phyloP scores from a whole-genome alignment of 1,140 invertebrate species.

The Drosophila saltans region DNA sequence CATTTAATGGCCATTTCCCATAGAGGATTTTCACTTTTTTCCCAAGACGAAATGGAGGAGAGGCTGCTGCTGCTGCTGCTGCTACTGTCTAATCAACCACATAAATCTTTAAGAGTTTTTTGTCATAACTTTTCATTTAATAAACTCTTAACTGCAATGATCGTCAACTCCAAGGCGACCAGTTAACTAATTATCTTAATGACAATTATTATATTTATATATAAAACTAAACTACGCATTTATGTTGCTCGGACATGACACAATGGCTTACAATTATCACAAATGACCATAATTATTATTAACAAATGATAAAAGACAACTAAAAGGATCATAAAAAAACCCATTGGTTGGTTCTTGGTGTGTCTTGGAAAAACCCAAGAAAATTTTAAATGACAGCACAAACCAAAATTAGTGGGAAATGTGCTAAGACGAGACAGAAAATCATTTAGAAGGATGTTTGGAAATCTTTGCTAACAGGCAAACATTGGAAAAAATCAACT shows the following conservation, averaged over 20 bases:
- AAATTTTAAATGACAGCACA: conserved; percentile 48
- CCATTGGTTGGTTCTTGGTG: background rate
- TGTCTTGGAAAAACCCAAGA: background rate
- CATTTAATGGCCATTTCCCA: conserved; percentile 42
- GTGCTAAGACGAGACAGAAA: background rate
- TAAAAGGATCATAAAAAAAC: conserved; percentile 69
- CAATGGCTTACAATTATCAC: conserved; percentile 76
- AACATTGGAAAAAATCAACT: background rate
- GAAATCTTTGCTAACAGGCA: conserved; percentile 2
- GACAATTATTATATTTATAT: conserved; percentile 70
- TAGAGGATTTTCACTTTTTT: conserved; percentile 67
- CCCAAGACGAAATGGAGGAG: conserved; percentile 36
- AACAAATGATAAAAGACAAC: conserved; percentile 62
- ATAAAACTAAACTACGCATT: conserved; percentile 36
- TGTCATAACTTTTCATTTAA: conserved; percentile 79
- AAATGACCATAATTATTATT: conserved; percentile 82
- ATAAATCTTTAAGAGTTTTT: conserved; percentile 45
- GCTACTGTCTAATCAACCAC: conserved; percentile 46
- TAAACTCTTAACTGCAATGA: conserved; percentile 60
- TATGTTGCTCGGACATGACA: conserved; percentile 50
- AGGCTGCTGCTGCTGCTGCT: background rate
- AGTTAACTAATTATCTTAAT: conserved; percentile 78
- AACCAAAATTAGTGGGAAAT: conserved; percentile 44
- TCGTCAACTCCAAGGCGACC: conserved; percentile 53
- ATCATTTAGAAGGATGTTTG: background rate